These are phyloP conservation scores for Cantharis nigra DNA, from an alignment of 2,888 invertebrate species.

Conservation along the genomic window DNA sequence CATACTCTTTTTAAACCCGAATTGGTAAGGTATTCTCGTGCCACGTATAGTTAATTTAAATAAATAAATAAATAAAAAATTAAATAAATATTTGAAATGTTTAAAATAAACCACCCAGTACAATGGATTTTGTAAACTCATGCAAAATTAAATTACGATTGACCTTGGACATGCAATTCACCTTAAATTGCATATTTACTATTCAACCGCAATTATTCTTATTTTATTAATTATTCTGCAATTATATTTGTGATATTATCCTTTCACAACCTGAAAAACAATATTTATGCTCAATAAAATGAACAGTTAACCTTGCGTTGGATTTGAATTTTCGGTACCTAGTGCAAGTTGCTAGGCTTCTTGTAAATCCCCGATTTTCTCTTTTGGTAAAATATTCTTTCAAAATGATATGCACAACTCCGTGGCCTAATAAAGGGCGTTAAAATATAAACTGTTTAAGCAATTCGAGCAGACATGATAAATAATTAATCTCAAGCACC, in stretches of 20 bases:
- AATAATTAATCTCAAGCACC: constrained; percentile 8
- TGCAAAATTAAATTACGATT: not conserved
- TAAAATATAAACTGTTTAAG: not conserved
- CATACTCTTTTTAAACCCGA: no score
- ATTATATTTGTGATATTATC: not conserved
- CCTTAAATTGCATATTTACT: not conserved
- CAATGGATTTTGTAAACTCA: not conserved
- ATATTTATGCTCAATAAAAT: not conserved
- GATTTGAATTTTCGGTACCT: not conserved
- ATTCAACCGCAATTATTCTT: not conserved
- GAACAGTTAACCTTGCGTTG: not conserved
- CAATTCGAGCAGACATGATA: not conserved
- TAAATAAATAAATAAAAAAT: no score
- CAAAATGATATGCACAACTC: not conserved
- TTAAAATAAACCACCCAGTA: no score
- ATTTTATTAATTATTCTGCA: not conserved
- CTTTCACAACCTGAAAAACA: not conserved
- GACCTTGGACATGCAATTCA: not conserved
- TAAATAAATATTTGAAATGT: no score
- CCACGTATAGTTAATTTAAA: no score
- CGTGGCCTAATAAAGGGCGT: not conserved
- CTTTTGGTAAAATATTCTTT: not conserved
- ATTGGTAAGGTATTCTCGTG: no score
- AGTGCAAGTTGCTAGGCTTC: no score
- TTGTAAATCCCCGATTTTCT: no score